Evolutionary conservation across 35 echinoderm and acorn worm species (phyloP).

Genomic region (Ophioderma brevispina): DNA sequence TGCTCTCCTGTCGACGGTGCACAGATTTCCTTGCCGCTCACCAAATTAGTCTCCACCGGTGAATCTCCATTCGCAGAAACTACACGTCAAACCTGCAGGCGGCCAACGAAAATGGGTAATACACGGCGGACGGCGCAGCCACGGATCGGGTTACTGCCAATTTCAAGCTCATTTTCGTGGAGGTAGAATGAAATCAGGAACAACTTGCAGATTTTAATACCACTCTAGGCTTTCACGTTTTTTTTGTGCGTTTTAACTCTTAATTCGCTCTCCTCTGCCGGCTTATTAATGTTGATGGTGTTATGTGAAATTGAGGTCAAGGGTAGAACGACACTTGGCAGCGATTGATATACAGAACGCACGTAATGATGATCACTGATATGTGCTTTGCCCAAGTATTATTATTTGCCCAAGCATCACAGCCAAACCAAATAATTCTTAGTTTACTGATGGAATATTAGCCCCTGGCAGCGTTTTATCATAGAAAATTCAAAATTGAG

Average conservation of each 20-base stretch:
- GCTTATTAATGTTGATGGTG: not conserved
- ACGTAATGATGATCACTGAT: not conserved
- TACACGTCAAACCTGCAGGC: not conserved
- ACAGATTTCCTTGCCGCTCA: not conserved
- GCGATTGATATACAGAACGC: not conserved
- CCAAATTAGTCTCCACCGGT: not conserved
- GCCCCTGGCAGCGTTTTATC: not conserved
- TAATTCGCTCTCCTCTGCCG: not conserved
- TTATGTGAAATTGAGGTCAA: not conserved
- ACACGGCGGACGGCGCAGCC: not conserved
- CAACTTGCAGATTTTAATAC: not conserved
- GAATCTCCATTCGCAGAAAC: not conserved
- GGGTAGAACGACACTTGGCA: not conserved
- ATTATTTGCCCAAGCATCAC: not conserved
- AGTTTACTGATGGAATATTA: not conserved
- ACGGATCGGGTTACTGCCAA: not conserved
- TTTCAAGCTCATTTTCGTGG: not conserved
- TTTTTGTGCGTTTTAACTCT: not conserved
- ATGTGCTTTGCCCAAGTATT: not conserved
- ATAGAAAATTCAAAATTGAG: conserved; percentile 10
- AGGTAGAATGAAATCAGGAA: not conserved
- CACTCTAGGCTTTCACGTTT: conserved; percentile 5
- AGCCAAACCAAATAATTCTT: not conserved
- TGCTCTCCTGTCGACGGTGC: not conserved
- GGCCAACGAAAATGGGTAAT: not conserved